Base-by-base conservation (phyloP, 1,140 invertebrate genomes). In the Tribolium madens region DNA sequence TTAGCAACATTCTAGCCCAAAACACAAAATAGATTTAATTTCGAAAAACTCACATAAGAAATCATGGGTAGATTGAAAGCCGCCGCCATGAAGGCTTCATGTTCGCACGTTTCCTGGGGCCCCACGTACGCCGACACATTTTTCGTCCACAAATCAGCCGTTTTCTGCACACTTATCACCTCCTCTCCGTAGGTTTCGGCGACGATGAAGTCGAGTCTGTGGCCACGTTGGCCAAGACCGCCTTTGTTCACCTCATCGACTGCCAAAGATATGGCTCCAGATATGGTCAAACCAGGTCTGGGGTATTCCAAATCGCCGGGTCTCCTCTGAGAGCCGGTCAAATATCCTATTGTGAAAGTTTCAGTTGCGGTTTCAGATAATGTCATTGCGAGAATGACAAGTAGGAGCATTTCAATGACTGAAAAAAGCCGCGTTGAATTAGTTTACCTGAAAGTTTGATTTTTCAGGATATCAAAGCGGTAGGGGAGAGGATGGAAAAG, bases 121-220 rank as follows among this genome's bases (percentile, higher is more conserved):
- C 97, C 97, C 78, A 99, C 94, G 81, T 94, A 97, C 31, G 92
- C 97, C 0, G 94, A 94, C 42, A 98, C 91, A 80, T 96, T 96
- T 76, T 90, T 88, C 18, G 91, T 93, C 95, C 96, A 97, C 3
- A 98, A 87, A 10, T 92, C 87, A 1, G 96, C 96, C 6, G 96
- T 96, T 87, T 94, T 90, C 57, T 91, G 86, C 70, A 98, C 96
- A 83, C 96, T 97, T 14, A 90, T 89, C 77, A 92, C 90, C 86
- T 98, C 97, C 80, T 96, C 91, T 0, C 97, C 97, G 84, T 93
- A 97, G 0, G 97, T 98, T 86, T 99, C 97, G 0, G 95, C 94
- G 3, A 97, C 92, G 0, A 93, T 87, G 82, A 98, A 96, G 48
- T 92, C 90, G 57, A 98, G 87, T 3, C 89, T 88, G 81, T 94